phyloP scores from a whole-genome alignment of 2,113 vertebrate species.

The Origma solitaria region DNA sequence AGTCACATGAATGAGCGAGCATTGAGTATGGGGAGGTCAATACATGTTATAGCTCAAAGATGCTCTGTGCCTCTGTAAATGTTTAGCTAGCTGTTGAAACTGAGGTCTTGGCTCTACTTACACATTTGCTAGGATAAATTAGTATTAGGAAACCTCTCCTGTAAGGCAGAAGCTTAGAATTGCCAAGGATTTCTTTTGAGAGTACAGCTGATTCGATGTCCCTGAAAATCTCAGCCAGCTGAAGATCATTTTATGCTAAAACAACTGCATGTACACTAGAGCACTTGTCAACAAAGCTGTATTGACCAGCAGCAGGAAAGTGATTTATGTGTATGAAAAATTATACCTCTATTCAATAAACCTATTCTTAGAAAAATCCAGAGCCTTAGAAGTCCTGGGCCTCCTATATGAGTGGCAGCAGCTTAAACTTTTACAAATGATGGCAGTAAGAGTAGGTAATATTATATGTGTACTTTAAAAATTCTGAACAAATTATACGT shows the following conservation, averaged over 20 bases:
- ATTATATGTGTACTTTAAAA: background rate
- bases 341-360: background rate
- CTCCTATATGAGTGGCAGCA: background rate
- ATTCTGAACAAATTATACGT: background rate
- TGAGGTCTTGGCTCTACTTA: background rate
- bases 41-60: background rate
- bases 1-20: conserved; percentile 46
- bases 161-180: background rate
- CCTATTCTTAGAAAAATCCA: background rate
- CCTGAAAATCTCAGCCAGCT: background rate
- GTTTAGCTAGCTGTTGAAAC: background rate
- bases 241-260: background rate
- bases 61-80: background rate
- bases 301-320: background rate
- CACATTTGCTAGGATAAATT: background rate
- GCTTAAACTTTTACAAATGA: background rate
- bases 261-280: background rate
- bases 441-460: background rate
- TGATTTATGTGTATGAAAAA: background rate
- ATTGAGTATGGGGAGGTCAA: background rate
- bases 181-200: background rate
- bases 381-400: background rate
- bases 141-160: background rate
- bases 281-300: background rate
- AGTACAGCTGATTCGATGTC: background rate